Percentiles rank a stretch among this genome's conserved stretches.
phyloP scores from a whole-genome alignment of 1,140 invertebrate genomes.

The Spodoptera frugiperda region DNA sequence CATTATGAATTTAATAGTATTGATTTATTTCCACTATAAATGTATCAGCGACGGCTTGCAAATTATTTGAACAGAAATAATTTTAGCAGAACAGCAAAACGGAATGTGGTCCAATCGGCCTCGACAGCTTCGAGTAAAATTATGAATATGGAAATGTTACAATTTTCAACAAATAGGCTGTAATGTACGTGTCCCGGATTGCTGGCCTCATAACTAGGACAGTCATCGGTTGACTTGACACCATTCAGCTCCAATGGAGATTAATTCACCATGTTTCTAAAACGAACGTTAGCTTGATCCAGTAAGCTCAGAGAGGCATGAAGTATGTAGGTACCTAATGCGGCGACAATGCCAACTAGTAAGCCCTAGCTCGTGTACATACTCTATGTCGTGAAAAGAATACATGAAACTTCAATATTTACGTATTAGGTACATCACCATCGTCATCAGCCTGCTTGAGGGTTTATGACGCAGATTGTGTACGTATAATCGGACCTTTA shows the following conservation, averaged over 20 bases:
- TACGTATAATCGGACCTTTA: too few relatives aligned
- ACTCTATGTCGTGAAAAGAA: too few relatives aligned
- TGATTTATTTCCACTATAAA: neutral
- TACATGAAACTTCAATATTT: too few relatives aligned
- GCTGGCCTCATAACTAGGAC: neutral
- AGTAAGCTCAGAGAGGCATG: neutral
- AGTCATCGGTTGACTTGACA: constrained; percentile 35
- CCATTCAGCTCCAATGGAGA: neutral
- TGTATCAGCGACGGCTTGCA: neutral
- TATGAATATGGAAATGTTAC: constrained; percentile 45
- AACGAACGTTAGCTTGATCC: constrained; percentile 15
- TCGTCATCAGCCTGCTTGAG: too few relatives aligned
- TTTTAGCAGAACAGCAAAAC: constrained; percentile 4
- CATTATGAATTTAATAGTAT: too few relatives aligned
- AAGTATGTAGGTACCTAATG: neutral
- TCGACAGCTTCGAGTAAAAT: neutral
- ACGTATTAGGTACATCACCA: too few relatives aligned
- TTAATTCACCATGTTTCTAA: constrained; percentile 24
- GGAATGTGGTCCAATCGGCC: constrained; percentile 44
- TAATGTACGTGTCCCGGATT: constrained; percentile 25
- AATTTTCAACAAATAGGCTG: constrained; percentile 26
- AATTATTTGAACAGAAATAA: constrained; percentile 14
- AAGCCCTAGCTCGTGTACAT: neutral
- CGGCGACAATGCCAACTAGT: neutral
- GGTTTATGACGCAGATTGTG: too few relatives aligned